Conservation (phyloP, 2,888 invertebrate genomes). For the Scaptomyza flava region DNA sequence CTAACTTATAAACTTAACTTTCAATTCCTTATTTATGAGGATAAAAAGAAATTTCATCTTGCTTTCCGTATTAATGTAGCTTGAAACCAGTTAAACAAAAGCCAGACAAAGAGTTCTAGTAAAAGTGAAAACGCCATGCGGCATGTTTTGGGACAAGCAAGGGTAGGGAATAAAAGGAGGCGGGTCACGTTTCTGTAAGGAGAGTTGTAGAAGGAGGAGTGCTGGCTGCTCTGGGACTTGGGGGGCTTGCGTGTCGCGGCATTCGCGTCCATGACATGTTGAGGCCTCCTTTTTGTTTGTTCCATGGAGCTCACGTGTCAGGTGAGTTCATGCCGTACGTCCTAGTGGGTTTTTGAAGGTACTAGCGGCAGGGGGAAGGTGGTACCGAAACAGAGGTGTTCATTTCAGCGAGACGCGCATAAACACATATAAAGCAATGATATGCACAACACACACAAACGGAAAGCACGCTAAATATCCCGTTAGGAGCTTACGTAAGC, state of each 20-base stretch:
- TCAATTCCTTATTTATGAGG: no score
- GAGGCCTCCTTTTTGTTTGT: slow-evolving; percentile 60
- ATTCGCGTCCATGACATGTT: slow-evolving; percentile 73
- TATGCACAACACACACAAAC: slow-evolving; percentile 54
- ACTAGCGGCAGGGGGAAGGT: neutral
- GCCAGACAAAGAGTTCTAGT: slow-evolving; percentile 42
- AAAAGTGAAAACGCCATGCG: slow-evolving; percentile 49
- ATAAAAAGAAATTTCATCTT: no score
- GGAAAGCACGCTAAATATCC: slow-evolving; percentile 65
- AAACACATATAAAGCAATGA: slow-evolving; percentile 71
- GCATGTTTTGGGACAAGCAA: neutral
- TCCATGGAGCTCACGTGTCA: slow-evolving; percentile 68
- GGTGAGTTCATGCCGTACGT: slow-evolving; percentile 49
- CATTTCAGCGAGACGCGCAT: slow-evolving; percentile 70
- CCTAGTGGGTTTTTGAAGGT: slow-evolving; percentile 9
- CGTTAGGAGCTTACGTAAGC: slow-evolving; percentile 77
- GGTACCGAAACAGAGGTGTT: slow-evolving; percentile 50
- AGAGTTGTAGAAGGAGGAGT: neutral
- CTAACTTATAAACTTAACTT: no score
- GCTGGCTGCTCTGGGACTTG: slow-evolving; percentile 31
- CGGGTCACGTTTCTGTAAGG: slow-evolving; percentile 1
- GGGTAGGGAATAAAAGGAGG: neutral
- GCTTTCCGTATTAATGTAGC: slow-evolving; percentile 47
- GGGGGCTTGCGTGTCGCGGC: slow-evolving; percentile 70
- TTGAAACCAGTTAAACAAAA: slow-evolving; percentile 18